These are phyloP conservation scores for Chironomus riparius DNA, from an alignment of 2,888 invertebrate species.

Conservation along the genomic window DNA sequence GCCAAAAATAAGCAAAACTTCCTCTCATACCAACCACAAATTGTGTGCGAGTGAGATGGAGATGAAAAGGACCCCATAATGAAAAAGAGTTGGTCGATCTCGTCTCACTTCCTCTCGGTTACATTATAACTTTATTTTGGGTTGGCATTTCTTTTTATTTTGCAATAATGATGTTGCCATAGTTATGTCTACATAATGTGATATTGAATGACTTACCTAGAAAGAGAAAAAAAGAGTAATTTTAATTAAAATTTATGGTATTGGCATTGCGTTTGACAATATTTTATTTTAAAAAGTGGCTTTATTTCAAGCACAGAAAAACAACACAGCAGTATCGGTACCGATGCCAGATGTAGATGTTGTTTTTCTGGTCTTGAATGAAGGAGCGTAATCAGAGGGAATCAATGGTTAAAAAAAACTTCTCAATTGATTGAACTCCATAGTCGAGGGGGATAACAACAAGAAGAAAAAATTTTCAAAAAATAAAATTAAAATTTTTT, in stretches of 20 bases:
- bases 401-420: too few species aligned
- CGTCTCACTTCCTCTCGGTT: too few species aligned
- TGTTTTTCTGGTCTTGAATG: too few species aligned
- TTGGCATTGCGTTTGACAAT: slow-evolving; percentile 25
- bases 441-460: too few species aligned
- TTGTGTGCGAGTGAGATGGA: background rate
- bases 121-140: background rate
- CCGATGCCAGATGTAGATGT: background rate
- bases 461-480: too few species aligned
- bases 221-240: background rate
- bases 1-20: too few species aligned
- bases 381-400: too few species aligned
- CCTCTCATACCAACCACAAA: background rate
- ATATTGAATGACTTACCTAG: slow-evolving; percentile 26
- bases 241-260: slow-evolving; percentile 17
- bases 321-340: background rate
- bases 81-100: background rate
- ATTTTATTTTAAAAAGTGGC: background rate
- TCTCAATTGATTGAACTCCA: too few species aligned
- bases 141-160: background rate
- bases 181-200: background rate
- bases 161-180: slow-evolving; percentile 2
- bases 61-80: background rate
- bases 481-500: too few species aligned
- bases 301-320: background rate